These are phyloP conservation scores for Panthera leo DNA, from an alignment of 2,113 vertebrate genomes.

Conservation along the genomic window DNA sequence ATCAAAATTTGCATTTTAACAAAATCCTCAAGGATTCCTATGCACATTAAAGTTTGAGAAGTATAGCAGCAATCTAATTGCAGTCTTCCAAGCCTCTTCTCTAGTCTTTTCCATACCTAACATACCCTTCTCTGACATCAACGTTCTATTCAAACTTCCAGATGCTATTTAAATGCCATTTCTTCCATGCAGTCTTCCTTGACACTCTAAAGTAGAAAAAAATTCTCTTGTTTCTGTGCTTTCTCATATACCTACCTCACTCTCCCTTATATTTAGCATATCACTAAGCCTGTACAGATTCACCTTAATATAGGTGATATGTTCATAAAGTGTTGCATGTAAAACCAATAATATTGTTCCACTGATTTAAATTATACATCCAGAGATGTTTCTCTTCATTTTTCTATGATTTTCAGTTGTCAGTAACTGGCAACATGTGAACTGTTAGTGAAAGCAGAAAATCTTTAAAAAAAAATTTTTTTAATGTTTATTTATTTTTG, in stretches of 20 bases:
- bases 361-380: neutral
- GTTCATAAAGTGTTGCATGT: neutral
- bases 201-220: neutral
- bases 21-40: neutral
- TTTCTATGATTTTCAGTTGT: neutral
- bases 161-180: constrained; percentile 7
- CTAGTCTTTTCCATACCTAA: neutral
- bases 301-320: neutral
- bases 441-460: neutral
- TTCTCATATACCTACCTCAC: neutral
- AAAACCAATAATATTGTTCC: neutral
- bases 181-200: neutral
- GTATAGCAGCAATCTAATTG: neutral
- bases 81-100: neutral
- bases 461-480: no score
- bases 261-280: neutral
- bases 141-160: neutral
- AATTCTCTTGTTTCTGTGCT: neutral
- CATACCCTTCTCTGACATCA: neutral
- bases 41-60: neutral
- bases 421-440: neutral
- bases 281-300: neutral
- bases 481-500: no score
- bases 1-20: constrained; percentile 1
- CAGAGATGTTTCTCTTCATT: constrained; percentile 4